phyloP scores from a whole-genome alignment of 1,140 invertebrate species.

The Apis laboriosa region DNA sequence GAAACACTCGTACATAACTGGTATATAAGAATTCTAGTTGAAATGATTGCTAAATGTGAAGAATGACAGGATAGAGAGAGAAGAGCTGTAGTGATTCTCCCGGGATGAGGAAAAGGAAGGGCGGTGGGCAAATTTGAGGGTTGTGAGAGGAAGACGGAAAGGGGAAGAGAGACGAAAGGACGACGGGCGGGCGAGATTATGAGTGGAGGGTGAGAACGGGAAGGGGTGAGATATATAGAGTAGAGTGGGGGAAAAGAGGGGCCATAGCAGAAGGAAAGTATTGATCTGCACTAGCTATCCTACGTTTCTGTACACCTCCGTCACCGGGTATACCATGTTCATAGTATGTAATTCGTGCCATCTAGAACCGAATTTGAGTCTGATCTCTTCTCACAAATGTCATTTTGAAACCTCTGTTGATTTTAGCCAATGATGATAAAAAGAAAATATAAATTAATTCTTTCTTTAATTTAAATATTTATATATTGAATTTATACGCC shows the following conservation, averaged over 20 bases:
- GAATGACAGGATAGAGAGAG: conserved; percentile 36
- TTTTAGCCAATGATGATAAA: background rate
- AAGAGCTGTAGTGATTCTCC: conserved; percentile 19
- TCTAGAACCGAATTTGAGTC: conserved; percentile 52
- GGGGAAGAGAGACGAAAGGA: conserved; percentile 44
- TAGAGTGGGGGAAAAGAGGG: conserved; percentile 64
- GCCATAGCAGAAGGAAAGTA: conserved; percentile 79
- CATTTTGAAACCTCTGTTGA: background rate
- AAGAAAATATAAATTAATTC: background rate
- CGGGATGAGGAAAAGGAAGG: conserved; percentile 38
- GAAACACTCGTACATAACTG: conserved; percentile 12
- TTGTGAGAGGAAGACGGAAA: conserved; percentile 52
- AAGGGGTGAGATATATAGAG: conserved; percentile 42
- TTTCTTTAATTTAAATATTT: background rate
- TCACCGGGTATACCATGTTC: conserved; percentile 48
- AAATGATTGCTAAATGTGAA: conserved; percentile 25
- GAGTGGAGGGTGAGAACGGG: conserved; percentile 43
- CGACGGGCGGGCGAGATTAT: conserved; percentile 43
- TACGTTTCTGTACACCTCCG: conserved; percentile 73
- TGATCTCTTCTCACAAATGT: conserved; percentile 27
- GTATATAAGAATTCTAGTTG: background rate
- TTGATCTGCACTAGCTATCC: conserved; percentile 79
- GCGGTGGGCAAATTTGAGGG: conserved; percentile 72
- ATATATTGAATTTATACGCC: background rate
- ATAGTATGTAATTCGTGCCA: conserved; percentile 47